Percentiles rank a stretch among this genome's conserved stretches.
Evolutionary conservation across 2,797 vertebrate species (phyloP).

Genomic region (Acipenser oxyrinchus): DNA sequence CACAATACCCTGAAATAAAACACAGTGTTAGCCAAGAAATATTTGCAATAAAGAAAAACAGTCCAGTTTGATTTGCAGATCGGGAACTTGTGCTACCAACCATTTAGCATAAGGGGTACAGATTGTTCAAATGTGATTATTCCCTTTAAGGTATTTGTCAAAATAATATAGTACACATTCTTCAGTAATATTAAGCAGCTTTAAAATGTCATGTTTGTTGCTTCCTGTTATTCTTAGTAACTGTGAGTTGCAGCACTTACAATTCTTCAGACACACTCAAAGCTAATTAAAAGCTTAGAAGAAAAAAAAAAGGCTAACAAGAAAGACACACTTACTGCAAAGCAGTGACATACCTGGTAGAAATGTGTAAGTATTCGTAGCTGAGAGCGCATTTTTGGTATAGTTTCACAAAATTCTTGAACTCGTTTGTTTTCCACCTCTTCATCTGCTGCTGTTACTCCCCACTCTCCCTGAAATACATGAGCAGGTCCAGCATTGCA

Average conservation of each 20-base stretch:
- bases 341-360: conserved; percentile 73
- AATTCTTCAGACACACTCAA: too few species aligned
- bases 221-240: too few species aligned
- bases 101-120: too few species aligned
- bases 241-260: too few species aligned
- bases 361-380: conserved; percentile 87
- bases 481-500: neutral
- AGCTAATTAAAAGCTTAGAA: neutral
- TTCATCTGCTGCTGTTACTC: conserved; percentile 79
- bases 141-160: too few species aligned
- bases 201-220: too few species aligned
- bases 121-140: too few species aligned
- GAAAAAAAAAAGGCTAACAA: neutral
- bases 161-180: too few species aligned
- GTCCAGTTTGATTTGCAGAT: too few species aligned
- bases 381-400: conserved; percentile 92
- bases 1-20: conserved; percentile 71
- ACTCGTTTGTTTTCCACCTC: conserved; percentile 76
- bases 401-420: conserved; percentile 80
- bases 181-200: too few species aligned
- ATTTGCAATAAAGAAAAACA: too few species aligned
- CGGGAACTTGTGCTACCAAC: too few species aligned
- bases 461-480: conserved; percentile 80
- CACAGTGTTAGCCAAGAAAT: neutral
- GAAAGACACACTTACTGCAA: neutral